Conservation (phyloP, 2,113 vertebrate species). For the Cottus gobio region DNA sequence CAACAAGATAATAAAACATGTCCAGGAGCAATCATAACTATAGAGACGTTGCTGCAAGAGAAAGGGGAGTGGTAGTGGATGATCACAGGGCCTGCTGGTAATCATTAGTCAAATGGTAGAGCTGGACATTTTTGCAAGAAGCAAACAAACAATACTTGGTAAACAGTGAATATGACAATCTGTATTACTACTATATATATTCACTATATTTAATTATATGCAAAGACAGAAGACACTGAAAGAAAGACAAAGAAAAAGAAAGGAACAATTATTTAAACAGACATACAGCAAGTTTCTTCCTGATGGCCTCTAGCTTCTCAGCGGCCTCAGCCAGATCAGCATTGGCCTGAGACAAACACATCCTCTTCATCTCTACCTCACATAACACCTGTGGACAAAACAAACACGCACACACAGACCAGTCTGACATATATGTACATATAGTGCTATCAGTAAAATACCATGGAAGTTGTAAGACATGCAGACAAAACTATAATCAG, state of each 20-base stretch:
- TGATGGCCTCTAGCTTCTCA: constrained; percentile 82
- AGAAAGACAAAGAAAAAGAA: neutral
- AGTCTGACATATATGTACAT: neutral
- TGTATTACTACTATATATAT: neutral
- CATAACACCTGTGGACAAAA: constrained; percentile 73
- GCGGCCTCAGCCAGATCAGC: constrained; percentile 81
- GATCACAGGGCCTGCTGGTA: neutral
- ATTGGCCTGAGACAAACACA: constrained; percentile 83
- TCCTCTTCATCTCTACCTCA: constrained; percentile 83
- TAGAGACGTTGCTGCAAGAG: neutral
- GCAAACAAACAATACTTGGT: neutral
- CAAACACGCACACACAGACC: neutral
- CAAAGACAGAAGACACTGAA: neutral
- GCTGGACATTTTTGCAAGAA: neutral
- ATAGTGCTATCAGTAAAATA: neutral
- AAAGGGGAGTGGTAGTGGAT: neutral
- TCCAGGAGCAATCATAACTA: neutral
- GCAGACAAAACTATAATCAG: constrained; percentile 1
- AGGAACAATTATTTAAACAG: neutral
- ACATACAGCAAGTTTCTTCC: constrained; percentile 82
- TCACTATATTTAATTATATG: neutral
- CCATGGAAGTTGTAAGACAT: neutral
- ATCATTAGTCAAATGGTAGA: neutral
- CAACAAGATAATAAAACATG: neutral
- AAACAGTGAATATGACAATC: neutral